Conservation (phyloP, 2,797 vertebrate species). For the Brachyrhaphis roseni region DNA sequence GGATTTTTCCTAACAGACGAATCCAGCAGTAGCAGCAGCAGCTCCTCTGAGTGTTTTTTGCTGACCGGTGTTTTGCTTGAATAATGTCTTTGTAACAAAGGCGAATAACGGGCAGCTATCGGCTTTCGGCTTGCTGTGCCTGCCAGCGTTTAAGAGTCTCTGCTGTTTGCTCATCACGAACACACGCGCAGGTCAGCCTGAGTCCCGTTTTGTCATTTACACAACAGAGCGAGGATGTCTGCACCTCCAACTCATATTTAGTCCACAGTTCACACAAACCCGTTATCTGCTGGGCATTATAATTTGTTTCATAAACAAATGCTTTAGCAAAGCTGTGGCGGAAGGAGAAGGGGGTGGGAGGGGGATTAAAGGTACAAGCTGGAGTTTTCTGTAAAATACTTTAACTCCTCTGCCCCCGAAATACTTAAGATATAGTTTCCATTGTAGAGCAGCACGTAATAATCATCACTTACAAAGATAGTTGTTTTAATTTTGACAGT, state of each 20-base stretch:
- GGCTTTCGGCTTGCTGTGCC: not conserved
- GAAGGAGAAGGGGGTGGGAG: not conserved
- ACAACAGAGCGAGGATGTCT: not conserved
- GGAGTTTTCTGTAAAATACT: not conserved
- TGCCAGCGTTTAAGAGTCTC: not conserved
- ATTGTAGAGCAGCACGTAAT: not conserved
- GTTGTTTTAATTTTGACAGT: not conserved
- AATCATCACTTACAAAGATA: not conserved
- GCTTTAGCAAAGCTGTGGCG: not conserved
- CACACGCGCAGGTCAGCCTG: not conserved
- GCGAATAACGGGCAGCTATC: slow-evolving; percentile 1
- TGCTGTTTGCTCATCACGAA: not conserved
- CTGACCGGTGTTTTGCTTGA: slow-evolving; percentile 53
- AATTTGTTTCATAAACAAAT: not conserved
- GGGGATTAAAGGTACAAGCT: not conserved
- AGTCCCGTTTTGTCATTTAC: not conserved
- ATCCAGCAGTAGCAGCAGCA: slow-evolving; percentile 17
- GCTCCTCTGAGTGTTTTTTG: not conserved
- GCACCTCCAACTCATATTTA: not conserved
- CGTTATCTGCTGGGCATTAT: not conserved
- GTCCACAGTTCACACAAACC: not conserved
- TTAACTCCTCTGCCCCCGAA: not conserved
- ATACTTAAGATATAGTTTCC: not conserved
- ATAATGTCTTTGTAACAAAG: slow-evolving; percentile 54
- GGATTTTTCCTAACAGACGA: slow-evolving; percentile 1